Conservation (phyloP, 2,888 invertebrate genomes). For the Chymomyza procnemis region DNA sequence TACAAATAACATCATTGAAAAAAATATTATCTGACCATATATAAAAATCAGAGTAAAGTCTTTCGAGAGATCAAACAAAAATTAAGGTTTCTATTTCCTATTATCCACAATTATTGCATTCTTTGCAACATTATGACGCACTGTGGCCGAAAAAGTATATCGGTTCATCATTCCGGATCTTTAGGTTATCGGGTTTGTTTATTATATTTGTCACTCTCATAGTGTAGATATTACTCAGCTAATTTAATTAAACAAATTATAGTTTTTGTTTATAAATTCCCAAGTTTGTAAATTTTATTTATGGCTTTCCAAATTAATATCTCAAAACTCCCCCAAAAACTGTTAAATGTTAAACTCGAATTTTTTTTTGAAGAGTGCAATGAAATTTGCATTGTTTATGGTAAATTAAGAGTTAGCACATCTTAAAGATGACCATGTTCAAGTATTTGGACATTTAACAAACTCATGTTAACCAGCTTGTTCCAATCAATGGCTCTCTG, state of each 20-base stretch:
- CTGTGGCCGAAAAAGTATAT: too few relatives aligned
- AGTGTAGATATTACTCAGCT: neutral
- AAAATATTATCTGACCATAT: too few relatives aligned
- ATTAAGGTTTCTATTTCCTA: too few relatives aligned
- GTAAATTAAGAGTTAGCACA: neutral
- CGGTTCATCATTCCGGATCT: neutral
- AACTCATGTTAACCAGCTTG: neutral
- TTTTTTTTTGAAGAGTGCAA: neutral
- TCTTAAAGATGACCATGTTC: neutral
- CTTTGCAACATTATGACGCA: too few relatives aligned
- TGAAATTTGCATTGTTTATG: neutral
- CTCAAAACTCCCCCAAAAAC: neutral
- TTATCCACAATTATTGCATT: too few relatives aligned
- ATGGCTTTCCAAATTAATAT: neutral
- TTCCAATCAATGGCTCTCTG: constrained; percentile 3
- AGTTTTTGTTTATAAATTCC: neutral
- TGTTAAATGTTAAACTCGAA: neutral
- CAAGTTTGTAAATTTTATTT: neutral
- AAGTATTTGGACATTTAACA: neutral
- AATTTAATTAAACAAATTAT: neutral
- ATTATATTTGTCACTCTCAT: neutral
- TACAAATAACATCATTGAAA: too few relatives aligned
- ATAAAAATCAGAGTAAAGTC: too few relatives aligned
- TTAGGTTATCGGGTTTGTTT: neutral
- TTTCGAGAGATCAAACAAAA: too few relatives aligned